A percentile compares a stretch with the other conserved stretches of the same genome.
Conservation (phyloP, 1,140 invertebrate species). For the Holcopasites calliopsidis region DNA sequence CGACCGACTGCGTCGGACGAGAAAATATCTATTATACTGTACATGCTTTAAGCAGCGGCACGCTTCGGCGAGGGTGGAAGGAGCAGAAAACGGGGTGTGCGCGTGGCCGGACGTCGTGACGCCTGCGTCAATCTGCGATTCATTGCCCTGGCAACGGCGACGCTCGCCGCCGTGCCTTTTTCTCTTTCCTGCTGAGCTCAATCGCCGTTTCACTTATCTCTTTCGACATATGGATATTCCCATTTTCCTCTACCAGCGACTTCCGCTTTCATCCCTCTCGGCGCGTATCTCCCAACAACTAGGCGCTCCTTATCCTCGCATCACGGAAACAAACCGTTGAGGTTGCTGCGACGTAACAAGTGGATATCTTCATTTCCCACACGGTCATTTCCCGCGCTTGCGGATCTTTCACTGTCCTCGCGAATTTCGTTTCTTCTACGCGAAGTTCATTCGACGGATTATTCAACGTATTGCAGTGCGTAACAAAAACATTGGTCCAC, state of each 20-base stretch:
- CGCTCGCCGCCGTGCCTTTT: constrained; percentile 48
- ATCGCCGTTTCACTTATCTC: constrained; percentile 55
- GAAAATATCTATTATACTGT: constrained; percentile 50
- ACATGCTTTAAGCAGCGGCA: constrained; percentile 59
- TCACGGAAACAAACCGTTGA: constrained; percentile 25
- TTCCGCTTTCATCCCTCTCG: constrained; percentile 36
- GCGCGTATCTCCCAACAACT: constrained; percentile 20
- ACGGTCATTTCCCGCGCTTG: constrained; percentile 36
- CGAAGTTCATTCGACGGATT: neutral
- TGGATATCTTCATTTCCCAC: constrained; percentile 68
- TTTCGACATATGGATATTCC: constrained; percentile 51
- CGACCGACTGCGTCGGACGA: constrained; percentile 42
- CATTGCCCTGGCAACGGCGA: constrained; percentile 75
- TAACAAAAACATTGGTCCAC: no score
- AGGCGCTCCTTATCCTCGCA: constrained; percentile 27
- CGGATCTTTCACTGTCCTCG: neutral
- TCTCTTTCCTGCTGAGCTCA: constrained; percentile 46
- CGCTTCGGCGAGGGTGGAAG: constrained; percentile 41
- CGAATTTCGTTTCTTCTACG: neutral
- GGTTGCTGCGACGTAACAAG: constrained; percentile 67
- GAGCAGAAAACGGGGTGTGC: constrained; percentile 50
- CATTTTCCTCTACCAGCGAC: constrained; percentile 25
- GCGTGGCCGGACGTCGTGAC: constrained; percentile 65
- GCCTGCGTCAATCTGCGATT: constrained; percentile 75
- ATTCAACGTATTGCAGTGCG: constrained; percentile 5